These are phyloP conservation scores for Micoletzkya japonica DNA, from an alignment of 2,888 invertebrate genomes.

Conservation along the genomic window DNA sequence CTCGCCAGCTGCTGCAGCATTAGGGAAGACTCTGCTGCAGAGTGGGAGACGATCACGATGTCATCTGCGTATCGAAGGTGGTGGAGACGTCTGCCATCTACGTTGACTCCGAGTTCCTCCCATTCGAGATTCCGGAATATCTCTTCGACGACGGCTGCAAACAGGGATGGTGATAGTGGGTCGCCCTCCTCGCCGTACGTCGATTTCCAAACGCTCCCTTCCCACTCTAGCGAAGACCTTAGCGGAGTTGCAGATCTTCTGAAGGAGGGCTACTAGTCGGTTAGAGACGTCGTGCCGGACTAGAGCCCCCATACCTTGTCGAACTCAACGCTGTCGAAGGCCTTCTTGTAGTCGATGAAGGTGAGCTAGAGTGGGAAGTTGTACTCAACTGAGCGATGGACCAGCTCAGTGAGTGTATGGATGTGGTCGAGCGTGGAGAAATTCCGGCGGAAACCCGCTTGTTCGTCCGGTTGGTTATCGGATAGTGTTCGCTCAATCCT, in stretches of 20 bases:
- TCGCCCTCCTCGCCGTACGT: conserved; percentile 27
- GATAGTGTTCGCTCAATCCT: neutral
- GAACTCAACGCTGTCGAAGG: conserved; percentile 30
- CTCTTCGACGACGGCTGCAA: conserved; percentile 31
- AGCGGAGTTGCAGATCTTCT: neutral
- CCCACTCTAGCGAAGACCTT: neutral
- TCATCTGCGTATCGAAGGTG: too few relatives aligned
- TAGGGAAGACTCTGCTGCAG: too few relatives aligned
- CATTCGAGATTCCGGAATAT: too few relatives aligned
- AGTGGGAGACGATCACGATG: too few relatives aligned
- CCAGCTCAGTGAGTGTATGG: conserved; percentile 11
- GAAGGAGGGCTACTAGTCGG: neutral
- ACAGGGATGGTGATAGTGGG: conserved; percentile 29
- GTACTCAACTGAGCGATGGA: conserved; percentile 25
- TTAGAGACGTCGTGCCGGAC: conserved; percentile 10
- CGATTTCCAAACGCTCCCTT: neutral
- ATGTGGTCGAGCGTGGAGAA: conserved; percentile 30
- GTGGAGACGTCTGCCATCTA: too few relatives aligned
- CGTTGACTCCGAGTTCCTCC: too few relatives aligned
- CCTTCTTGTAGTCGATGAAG: conserved; percentile 36
- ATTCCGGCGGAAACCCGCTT: conserved; percentile 24
- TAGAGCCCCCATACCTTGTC: conserved; percentile 23
- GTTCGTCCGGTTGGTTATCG: conserved; percentile 3
- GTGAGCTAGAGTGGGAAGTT: conserved; percentile 25
- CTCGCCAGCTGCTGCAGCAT: too few relatives aligned